Conservation (phyloP, 2,888 invertebrate species). For the Dynastes hyllus region DNA sequence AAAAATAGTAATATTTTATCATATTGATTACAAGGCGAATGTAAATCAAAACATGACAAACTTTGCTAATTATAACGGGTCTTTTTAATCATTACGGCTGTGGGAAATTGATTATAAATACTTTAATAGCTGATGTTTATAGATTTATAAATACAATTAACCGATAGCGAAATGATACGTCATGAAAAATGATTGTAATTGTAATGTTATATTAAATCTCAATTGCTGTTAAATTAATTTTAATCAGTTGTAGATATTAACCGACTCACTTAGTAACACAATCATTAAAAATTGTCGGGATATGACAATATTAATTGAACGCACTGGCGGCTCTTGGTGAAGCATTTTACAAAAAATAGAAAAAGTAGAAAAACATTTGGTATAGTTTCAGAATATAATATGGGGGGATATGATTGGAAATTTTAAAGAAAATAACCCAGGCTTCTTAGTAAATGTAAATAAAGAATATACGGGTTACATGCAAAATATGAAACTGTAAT, state of each 20-base stretch:
- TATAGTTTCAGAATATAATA: too few species aligned
- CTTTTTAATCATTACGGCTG: background rate
- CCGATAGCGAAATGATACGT: conserved; percentile 2
- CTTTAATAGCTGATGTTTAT: background rate
- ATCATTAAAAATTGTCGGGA: too few species aligned
- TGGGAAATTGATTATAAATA: background rate
- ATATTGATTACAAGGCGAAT: conserved; percentile 2
- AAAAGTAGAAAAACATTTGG: too few species aligned
- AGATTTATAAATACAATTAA: conserved; percentile 2
- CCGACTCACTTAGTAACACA: background rate
- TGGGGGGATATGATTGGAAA: too few species aligned
- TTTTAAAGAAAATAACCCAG: too few species aligned
- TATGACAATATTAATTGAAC: too few species aligned
- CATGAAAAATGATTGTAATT: conserved; percentile 8
- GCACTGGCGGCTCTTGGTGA: too few species aligned
- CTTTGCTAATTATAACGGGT: conserved; percentile 1
- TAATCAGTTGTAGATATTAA: background rate
- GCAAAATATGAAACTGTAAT: too few species aligned
- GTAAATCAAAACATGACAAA: conserved; percentile 5
- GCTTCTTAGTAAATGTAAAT: too few species aligned
- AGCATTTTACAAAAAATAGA: too few species aligned
- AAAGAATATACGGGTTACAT: too few species aligned
- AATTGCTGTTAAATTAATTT: background rate
- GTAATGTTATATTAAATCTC: background rate
- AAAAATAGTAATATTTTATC: conserved; percentile 1